Evolutionary conservation across 2,113 vertebrate genomes (phyloP).

Genomic region (Myotis brandtii): DNA sequence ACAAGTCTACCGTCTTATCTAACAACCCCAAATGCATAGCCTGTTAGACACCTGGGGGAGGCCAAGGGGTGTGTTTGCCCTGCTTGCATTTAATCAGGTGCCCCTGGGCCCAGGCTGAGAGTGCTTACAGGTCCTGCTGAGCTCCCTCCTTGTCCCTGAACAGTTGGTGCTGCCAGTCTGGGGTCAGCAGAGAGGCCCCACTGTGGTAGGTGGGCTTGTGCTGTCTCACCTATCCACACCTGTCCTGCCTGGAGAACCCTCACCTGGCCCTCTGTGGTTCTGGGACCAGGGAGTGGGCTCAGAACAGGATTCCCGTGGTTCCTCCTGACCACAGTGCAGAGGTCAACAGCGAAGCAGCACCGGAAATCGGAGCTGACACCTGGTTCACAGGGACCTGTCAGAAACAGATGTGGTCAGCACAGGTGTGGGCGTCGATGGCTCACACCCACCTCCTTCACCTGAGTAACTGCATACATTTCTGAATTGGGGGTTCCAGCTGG

Average conservation of each 20-base stretch:
- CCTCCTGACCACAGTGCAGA: neutral
- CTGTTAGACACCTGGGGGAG: neutral
- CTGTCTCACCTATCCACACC: neutral
- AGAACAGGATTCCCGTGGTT: neutral
- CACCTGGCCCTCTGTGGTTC: neutral
- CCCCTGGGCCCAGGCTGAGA: neutral
- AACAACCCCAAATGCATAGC: no score
- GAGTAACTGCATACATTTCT: no score
- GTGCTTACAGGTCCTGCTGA: neutral
- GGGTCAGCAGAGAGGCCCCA: neutral
- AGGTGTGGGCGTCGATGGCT: no score
- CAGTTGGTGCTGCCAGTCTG: neutral
- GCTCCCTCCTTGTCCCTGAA: neutral
- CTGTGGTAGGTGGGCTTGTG: neutral
- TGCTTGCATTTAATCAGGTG: neutral
- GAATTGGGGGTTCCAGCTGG: neutral
- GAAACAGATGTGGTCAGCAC: no score
- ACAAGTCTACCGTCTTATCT: neutral
- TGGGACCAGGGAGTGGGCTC: neutral
- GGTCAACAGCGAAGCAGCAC: neutral
- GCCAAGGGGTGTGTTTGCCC: no score
- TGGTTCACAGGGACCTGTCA: no score
- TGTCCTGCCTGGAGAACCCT: neutral
- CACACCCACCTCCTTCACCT: no score
- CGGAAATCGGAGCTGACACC: neutral